Conservation (phyloP, 2,888 invertebrate genomes). For the Anoplius nigerrimus region DNA sequence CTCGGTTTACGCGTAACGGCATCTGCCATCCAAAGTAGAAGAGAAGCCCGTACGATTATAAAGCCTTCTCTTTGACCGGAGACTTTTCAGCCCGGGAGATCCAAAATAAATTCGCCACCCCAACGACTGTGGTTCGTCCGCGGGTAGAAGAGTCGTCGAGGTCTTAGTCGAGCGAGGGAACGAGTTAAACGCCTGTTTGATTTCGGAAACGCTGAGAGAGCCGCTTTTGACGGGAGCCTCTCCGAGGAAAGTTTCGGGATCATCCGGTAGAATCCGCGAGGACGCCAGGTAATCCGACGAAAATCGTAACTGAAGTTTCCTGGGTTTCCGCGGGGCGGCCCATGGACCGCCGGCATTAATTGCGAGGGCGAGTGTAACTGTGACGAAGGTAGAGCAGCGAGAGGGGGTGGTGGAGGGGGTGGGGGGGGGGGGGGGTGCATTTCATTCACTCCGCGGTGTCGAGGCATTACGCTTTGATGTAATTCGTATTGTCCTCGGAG, state of each 20-base stretch:
- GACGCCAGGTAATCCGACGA: too few species aligned
- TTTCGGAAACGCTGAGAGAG: too few species aligned
- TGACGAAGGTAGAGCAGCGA: slow-evolving; percentile 17
- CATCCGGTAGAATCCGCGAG: neutral
- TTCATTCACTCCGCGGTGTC: neutral
- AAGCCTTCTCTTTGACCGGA: slow-evolving; percentile 2
- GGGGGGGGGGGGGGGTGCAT: neutral
- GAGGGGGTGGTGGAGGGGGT: neutral
- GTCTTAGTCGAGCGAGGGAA: too few species aligned
- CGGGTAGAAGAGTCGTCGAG: too few species aligned
- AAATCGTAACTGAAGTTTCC: neutral
- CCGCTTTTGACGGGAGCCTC: neutral
- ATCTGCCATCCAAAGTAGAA: too few species aligned
- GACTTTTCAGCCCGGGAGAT: neutral
- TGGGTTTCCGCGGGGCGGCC: neutral
- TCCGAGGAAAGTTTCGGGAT: neutral
- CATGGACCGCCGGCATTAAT: slow-evolving; percentile 9
- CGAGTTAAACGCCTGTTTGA: too few species aligned
- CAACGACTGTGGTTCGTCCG: too few species aligned
- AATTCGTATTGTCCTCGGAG: slow-evolving; percentile 23
- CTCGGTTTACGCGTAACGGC: too few species aligned
- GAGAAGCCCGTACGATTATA: neutral
- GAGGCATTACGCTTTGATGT: slow-evolving; percentile 27
- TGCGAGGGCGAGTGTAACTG: slow-evolving; percentile 22
- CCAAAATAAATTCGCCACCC: too few species aligned